Evolutionary conservation across 1,140 invertebrate species (phyloP).

Genomic region (Laupala kohalensis): DNA sequence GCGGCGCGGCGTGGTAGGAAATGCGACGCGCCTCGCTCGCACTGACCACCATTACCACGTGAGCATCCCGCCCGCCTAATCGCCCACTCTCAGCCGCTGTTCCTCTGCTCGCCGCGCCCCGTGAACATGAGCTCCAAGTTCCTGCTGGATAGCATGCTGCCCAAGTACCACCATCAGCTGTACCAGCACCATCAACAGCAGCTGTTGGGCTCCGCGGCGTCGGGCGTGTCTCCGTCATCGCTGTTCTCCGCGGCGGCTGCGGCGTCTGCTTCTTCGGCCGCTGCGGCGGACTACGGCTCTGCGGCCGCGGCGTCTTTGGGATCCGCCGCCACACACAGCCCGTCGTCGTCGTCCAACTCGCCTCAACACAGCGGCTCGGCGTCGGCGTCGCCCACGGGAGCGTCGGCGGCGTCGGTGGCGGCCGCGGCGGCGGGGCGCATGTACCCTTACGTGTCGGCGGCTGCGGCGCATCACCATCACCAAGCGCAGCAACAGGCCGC

Average conservation of each 20-base stretch:
- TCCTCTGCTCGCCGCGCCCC: neutral
- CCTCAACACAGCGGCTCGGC: constrained; percentile 31
- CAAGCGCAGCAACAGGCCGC: constrained; percentile 54
- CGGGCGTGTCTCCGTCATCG: constrained; percentile 40
- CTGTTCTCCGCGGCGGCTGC: constrained; percentile 26
- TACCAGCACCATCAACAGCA: constrained; percentile 53
- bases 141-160: constrained; percentile 92
- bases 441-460: constrained; percentile 55
- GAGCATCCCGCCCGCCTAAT: too few species aligned
- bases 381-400: constrained; percentile 28
- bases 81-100: too few species aligned
- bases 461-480: constrained; percentile 52
- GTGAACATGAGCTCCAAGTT: constrained; percentile 85
- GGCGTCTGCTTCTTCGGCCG: constrained; percentile 19
- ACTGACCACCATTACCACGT: too few species aligned
- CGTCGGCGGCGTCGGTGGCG: constrained; percentile 37
- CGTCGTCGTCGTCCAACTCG: constrained; percentile 32
- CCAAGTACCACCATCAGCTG: constrained; percentile 72
- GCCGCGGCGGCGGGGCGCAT: constrained; percentile 41
- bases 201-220: constrained; percentile 34
- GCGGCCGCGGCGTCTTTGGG: constrained; percentile 13
- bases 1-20: too few species aligned
- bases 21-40: too few species aligned
- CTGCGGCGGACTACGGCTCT: constrained; percentile 39
- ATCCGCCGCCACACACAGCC: constrained; percentile 25